Evolutionary conservation across 2,888 invertebrate genomes (phyloP).

Genomic region (Ypsolopha scabrella): DNA sequence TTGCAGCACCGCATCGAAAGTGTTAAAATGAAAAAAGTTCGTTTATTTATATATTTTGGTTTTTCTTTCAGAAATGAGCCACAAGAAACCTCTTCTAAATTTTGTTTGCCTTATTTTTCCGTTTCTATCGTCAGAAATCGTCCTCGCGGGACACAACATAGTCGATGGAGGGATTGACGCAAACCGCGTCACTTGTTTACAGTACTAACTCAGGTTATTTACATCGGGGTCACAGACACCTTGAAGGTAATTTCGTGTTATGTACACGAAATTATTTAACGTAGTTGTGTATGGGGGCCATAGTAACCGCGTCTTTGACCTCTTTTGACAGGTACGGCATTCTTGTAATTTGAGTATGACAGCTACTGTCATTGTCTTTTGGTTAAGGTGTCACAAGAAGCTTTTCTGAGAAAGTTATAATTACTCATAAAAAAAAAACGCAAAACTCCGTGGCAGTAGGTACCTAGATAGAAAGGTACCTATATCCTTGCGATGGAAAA

Average conservation of each 20-base stretch:
- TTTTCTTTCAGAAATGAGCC: too few species aligned
- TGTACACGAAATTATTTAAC: constrained; percentile 52
- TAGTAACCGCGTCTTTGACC: constrained; percentile 56
- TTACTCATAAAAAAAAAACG: too few species aligned
- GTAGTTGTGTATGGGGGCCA: constrained; percentile 15
- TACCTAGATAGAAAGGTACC: too few species aligned
- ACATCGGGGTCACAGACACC: constrained; percentile 70
- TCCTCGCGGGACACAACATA: constrained; percentile 7
- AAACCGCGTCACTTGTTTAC: constrained; percentile 60
- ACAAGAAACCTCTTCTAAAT: background rate
- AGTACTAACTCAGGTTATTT: constrained; percentile 64
- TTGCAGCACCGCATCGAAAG: background rate
- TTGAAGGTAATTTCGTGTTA: constrained; percentile 37
- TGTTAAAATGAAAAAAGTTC: background rate
- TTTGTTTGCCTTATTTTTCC: background rate
- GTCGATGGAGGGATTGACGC: constrained; percentile 51
- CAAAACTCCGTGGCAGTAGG: too few species aligned
- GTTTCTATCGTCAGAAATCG: background rate
- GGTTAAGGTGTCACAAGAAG: too few species aligned
- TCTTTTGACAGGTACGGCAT: too few species aligned
- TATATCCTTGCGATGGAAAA: too few species aligned
- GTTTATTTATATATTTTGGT: too few species aligned
- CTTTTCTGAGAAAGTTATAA: too few species aligned
- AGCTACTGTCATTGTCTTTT: too few species aligned
- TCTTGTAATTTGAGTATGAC: background rate